Conservation (phyloP, 2,113 vertebrate genomes). For the Dromiciops gliroides region DNA sequence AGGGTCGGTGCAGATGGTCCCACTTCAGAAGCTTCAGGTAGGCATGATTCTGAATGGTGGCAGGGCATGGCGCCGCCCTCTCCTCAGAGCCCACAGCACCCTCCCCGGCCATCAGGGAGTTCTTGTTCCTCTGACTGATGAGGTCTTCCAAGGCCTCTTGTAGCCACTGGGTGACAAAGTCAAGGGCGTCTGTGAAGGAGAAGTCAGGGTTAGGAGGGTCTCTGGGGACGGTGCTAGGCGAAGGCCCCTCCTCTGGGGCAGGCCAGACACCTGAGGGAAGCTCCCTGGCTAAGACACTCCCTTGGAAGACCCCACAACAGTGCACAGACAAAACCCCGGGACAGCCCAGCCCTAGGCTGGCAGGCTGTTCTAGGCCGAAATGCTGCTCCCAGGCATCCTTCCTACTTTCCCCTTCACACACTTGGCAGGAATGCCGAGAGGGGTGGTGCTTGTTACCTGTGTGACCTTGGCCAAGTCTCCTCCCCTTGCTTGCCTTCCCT, state of each 20-base stretch:
- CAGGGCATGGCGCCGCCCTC: constrained; percentile 60
- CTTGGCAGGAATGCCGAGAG: too few relatives aligned
- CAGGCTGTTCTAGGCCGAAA: too few relatives aligned
- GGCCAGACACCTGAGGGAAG: too few relatives aligned
- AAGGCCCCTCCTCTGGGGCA: neutral
- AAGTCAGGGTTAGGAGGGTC: neutral
- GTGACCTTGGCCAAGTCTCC: too few relatives aligned
- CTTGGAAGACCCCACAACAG: neutral
- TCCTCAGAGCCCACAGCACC: constrained; percentile 57
- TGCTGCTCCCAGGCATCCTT: too few relatives aligned
- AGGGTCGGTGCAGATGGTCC: constrained; percentile 90
- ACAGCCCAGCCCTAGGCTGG: too few relatives aligned
- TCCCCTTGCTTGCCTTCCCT: too few relatives aligned
- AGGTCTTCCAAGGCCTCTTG: constrained; percentile 88
- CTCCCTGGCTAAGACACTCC: too few relatives aligned
- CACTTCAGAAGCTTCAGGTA: constrained; percentile 94
- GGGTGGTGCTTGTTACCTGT: too few relatives aligned
- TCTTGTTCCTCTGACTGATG: constrained; percentile 69
- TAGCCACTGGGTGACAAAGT: constrained; percentile 94
- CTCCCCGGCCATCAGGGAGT: constrained; percentile 48
- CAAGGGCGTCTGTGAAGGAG: constrained; percentile 90
- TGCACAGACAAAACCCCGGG: neutral
- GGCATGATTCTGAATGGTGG: constrained; percentile 90
- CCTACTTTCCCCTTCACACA: too few relatives aligned
- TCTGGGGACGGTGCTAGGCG: neutral